A percentile compares a stretch with the other conserved stretches of the same genome.
Conservation (phyloP, 2,797 vertebrate species). For the Allobates femoralis region DNA sequence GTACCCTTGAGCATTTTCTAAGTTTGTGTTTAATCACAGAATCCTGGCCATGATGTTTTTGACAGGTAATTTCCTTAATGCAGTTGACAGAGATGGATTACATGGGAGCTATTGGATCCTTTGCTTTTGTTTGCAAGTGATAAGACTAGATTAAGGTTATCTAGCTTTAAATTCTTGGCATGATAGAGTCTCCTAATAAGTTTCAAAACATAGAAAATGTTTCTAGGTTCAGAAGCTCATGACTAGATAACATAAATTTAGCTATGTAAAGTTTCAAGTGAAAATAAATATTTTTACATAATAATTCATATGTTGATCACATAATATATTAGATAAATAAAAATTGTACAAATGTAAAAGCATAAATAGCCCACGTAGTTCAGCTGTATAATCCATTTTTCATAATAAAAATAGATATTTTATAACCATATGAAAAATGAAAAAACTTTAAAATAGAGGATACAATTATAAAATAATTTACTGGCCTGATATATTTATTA, state of each 20-base stretch:
- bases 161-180: conserved; percentile 67
- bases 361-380: too few relatives aligned
- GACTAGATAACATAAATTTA: conserved; percentile 64
- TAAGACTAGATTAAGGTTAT: conserved; percentile 82
- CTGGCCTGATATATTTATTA: too few relatives aligned
- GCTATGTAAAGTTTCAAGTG: background rate
- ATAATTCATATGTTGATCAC: background rate
- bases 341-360: background rate
- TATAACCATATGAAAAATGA: too few relatives aligned
- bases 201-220: conserved; percentile 71
- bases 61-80: conserved; percentile 90
- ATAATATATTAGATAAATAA: background rate
- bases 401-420: too few relatives aligned
- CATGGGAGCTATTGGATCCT: conserved; percentile 75
- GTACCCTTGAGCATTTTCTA: conserved; percentile 79
- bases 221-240: conserved; percentile 69
- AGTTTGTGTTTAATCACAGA: conserved; percentile 84
- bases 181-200: conserved; percentile 79
- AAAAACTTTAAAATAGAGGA: too few relatives aligned
- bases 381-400: too few relatives aligned
- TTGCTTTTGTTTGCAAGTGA: conserved; percentile 81
- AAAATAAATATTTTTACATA: background rate
- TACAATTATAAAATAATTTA: too few relatives aligned
- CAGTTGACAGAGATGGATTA: conserved; percentile 87
- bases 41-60: conserved; percentile 83